Conservation (phyloP, 2,888 invertebrate species). For the Branchipolynoe longqiensis region DNA sequence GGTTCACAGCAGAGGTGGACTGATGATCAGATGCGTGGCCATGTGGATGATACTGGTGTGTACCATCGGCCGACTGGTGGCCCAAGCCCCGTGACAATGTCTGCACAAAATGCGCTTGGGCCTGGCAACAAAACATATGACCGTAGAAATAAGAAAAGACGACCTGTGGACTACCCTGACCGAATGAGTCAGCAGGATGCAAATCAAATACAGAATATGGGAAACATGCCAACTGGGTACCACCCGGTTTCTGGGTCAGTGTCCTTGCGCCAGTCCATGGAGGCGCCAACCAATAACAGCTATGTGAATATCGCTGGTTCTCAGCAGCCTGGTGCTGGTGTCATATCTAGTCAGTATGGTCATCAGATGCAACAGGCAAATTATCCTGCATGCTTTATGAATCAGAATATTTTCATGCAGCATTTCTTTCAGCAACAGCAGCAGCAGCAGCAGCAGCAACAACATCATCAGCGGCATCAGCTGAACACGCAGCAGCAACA, state of each 20-base stretch:
- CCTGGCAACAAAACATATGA: slow-evolving; percentile 47
- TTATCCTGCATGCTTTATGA: slow-evolving; percentile 21
- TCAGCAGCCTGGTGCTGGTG: slow-evolving; percentile 22
- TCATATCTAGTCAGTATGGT: slow-evolving; percentile 41
- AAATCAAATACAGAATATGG: neutral
- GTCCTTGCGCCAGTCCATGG: slow-evolving; percentile 24
- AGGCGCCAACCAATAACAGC: neutral
- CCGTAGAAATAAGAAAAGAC: slow-evolving; percentile 63
- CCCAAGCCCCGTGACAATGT: neutral
- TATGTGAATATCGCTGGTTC: neutral
- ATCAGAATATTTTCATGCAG: neutral
- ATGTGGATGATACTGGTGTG: slow-evolving; percentile 33
- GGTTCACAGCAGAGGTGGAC: slow-evolving; percentile 17
- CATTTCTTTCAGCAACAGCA: neutral
- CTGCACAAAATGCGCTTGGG: neutral
- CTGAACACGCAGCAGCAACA: neutral
- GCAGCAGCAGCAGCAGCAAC: neutral
- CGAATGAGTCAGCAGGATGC: neutral
- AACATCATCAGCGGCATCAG: neutral
- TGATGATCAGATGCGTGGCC: slow-evolving; percentile 37
- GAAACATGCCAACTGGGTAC: neutral
- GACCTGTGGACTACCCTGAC: slow-evolving; percentile 63
- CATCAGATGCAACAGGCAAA: neutral
- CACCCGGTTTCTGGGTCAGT: slow-evolving; percentile 4
- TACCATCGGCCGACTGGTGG: slow-evolving; percentile 2